A percentile compares a stretch with the other conserved stretches of the same genome.
These are phyloP conservation scores for Castor canadensis DNA, from an alignment of 2,113 vertebrate genomes.

Conservation along the genomic window DNA sequence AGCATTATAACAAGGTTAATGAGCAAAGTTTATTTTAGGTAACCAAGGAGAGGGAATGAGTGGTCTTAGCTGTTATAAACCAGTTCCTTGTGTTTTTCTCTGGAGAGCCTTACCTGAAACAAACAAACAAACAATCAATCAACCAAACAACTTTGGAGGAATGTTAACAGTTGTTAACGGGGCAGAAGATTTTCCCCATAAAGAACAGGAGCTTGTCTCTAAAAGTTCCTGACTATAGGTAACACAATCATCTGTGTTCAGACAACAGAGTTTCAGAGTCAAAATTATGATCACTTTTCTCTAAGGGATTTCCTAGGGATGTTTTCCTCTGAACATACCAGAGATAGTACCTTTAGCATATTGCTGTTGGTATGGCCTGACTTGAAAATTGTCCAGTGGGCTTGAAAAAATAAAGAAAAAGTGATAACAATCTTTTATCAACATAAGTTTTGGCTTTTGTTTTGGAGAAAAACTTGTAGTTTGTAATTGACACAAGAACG, in stretches of 20 bases:
- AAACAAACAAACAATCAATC: neutral
- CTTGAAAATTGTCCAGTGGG: neutral
- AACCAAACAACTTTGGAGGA: neutral
- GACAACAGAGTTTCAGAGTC: neutral
- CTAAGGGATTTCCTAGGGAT: neutral
- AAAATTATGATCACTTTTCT: neutral
- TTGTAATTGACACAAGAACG: neutral
- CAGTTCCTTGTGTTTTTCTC: neutral
- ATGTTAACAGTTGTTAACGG: neutral
- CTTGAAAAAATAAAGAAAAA: neutral
- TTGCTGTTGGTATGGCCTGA: neutral
- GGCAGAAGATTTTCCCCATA: neutral
- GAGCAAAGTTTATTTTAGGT: neutral
- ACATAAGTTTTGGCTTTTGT: neutral
- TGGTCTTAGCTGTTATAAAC: neutral
- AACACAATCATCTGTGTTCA: neutral
- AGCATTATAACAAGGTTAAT: neutral
- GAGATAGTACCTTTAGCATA: neutral
- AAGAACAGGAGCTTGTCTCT: neutral
- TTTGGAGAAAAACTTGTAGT: neutral
- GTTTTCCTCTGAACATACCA: neutral
- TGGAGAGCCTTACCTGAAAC: neutral
- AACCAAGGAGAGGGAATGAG: neutral
- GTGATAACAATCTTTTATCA: neutral
- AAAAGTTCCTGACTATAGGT: neutral